phyloP scores from a whole-genome alignment of 2,888 invertebrate species.

The Rotaria socialis region DNA sequence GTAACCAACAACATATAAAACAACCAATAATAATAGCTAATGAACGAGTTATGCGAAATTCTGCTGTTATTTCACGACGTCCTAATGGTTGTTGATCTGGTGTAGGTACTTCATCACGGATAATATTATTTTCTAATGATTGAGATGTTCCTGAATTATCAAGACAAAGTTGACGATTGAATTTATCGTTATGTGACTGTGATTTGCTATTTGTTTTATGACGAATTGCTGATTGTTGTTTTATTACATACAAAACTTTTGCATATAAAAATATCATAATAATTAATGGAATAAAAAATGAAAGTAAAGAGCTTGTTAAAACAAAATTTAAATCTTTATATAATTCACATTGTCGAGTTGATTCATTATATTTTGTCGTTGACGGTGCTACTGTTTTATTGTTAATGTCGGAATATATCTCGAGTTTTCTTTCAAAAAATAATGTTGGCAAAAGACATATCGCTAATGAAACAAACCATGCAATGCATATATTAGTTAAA shows the following conservation, averaged over 20 bases:
- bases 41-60: slow-evolving; percentile 58
- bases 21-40: slow-evolving; percentile 59
- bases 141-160: neutral
- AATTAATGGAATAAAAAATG: slow-evolving; percentile 24
- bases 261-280: slow-evolving; percentile 36
- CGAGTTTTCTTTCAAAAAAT: neutral
- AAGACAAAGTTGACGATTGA: neutral
- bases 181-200: neutral
- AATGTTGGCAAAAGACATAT: slow-evolving; percentile 57
- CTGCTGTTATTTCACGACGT: slow-evolving; percentile 49
- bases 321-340: slow-evolving; percentile 13
- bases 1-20: slow-evolving; percentile 59
- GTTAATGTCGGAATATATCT: neutral
- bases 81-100: slow-evolving; percentile 27
- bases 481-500: slow-evolving; percentile 54
- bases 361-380: neutral
- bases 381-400: neutral
- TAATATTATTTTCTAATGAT: neutral
- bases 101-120: neutral
- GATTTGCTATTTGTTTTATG: neutral
- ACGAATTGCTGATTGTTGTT: neutral
- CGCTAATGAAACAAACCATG: slow-evolving; percentile 58
- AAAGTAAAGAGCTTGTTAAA: slow-evolving; percentile 4
- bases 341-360: neutral
- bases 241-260: slow-evolving; percentile 17